Percentiles rank a stretch among this genome's conserved stretches.
These are phyloP conservation scores for Callitettix versicolor DNA, from an alignment of 1,140 invertebrate genomes.

Conservation along the genomic window DNA sequence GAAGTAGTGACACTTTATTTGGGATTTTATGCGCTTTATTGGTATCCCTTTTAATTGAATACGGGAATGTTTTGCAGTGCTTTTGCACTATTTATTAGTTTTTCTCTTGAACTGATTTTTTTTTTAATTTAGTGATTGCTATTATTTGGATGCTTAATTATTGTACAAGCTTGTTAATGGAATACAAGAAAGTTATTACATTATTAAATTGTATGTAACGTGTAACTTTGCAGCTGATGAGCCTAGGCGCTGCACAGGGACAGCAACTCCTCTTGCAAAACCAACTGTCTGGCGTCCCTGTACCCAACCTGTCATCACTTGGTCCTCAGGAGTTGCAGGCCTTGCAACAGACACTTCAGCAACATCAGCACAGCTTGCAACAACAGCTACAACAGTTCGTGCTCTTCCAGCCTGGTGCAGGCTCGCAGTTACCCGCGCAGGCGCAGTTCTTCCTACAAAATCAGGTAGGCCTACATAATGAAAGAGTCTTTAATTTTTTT, in stretches of 20 bases:
- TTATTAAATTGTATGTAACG: no score
- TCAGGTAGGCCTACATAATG: constrained; percentile 44
- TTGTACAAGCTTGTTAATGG: no score
- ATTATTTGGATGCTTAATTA: no score
- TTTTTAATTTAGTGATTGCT: no score
- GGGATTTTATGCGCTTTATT: no score
- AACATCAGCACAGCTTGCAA: constrained; percentile 52
- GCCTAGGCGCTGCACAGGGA: constrained; percentile 33
- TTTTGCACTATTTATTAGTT: no score
- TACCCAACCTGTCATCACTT: constrained; percentile 37
- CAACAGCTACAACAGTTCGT: constrained; percentile 64
- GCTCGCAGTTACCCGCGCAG: constrained; percentile 40
- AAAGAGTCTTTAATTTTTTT: no score
- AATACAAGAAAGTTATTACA: no score
- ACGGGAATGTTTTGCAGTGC: no score
- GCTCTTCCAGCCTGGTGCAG: constrained; percentile 46
- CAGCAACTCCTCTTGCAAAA: constrained; percentile 38
- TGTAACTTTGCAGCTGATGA: constrained; percentile 43
- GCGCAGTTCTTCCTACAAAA: constrained; percentile 70
- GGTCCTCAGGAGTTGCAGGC: constrained; percentile 50
- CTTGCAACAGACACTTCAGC: constrained; percentile 50
- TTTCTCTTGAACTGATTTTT: no score
- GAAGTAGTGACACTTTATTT: no score
- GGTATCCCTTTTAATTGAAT: no score
- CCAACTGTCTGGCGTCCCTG: constrained; percentile 33